Evolutionary conservation across 1,140 invertebrate species (phyloP), one percentile per base, ranked within the genome.

Genomic region (Aethina tumida): DNA sequence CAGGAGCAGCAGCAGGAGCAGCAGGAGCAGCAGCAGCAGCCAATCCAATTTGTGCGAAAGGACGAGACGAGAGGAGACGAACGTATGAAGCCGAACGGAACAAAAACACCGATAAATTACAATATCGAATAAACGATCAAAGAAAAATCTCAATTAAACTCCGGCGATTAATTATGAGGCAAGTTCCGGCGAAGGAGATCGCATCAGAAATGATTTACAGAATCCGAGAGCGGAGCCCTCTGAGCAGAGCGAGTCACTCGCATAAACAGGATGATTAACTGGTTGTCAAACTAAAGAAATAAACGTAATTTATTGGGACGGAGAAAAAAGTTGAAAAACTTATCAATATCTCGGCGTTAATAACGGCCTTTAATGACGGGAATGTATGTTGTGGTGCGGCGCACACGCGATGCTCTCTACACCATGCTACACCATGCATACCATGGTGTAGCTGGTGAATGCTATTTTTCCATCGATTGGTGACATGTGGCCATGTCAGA

Each of bases 331-430:
- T 58, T 53, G 44, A 52, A 45, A 55, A 56, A 59, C 55, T 59
- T 59, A 59, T 59, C 57, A 59, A 59, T 59, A 59, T 55, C 52
- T 50, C 45, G 48, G 57, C 53, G 55, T 57, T 59, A 59, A 59
- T 59, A 59, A 59, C 54, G 37, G 54, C 52, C 56, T 56, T 52
- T 55, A 58, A 58, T 56, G 56, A 58, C 54, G 52, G 49, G 44
- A 49, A 56, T 50, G 56, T 54, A 58, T 58, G 54, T 53, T 48
- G 53, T 58, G 20, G 49, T 46, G 50, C 47, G 30, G 27, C 30
- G 29, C 32, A 42, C 35, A 36, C 34, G 39, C 39, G 17, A 37
- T 18, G 28, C 31, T 12, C 24, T 19, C 30, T 18, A n/a, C n/a
- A n/a, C n/a, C n/a, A n/a, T n/a, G n/a, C n/a, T n/a, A n/a, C n/a